These are phyloP conservation scores for Coleophora deauratella DNA, from an alignment of 2,888 invertebrate genomes.

Conservation along the genomic window DNA sequence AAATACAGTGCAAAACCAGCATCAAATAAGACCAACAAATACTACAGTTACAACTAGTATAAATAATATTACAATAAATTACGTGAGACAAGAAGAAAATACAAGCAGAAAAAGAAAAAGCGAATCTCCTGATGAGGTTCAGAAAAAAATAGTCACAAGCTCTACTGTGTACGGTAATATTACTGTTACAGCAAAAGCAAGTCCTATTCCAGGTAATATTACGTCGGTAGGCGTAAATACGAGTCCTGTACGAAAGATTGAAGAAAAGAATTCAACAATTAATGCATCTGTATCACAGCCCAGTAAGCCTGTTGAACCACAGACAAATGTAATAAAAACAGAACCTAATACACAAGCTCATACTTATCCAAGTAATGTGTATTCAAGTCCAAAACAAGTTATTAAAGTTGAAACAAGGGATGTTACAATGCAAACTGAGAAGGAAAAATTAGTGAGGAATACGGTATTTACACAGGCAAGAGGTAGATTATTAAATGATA, in stretches of 20 bases:
- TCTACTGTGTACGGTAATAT: slow-evolving; percentile 16
- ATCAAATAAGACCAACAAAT: slow-evolving; percentile 7
- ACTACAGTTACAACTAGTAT: slow-evolving; percentile 8
- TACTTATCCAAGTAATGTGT: slow-evolving; percentile 1
- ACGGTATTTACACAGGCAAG: slow-evolving; percentile 60
- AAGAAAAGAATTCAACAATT: slow-evolving; percentile 12
- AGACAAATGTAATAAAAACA: no score
- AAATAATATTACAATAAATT: neutral
- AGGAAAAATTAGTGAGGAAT: slow-evolving; percentile 52
- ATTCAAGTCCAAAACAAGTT: neutral
- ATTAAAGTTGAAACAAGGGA: slow-evolving; percentile 11
- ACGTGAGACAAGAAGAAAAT: slow-evolving; percentile 6
- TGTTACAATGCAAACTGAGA: slow-evolving; percentile 18
- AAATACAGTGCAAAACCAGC: slow-evolving; percentile 13
- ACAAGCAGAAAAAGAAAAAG: slow-evolving; percentile 48
- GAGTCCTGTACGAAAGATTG: slow-evolving; percentile 21
- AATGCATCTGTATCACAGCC: no score
- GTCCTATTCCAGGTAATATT: neutral
- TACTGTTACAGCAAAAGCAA: slow-evolving; percentile 12
- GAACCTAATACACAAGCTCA: no score
- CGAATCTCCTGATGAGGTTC: slow-evolving; percentile 51
- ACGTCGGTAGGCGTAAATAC: slow-evolving; percentile 18
- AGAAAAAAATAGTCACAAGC: slow-evolving; percentile 28
- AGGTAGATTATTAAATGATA: slow-evolving; percentile 44
- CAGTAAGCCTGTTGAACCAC: slow-evolving; percentile 1